Percentiles rank a stretch among this genome's conserved stretches.
Evolutionary conservation across 2,797 vertebrate species (phyloP).

Genomic region (Echiichthys vipera): DNA sequence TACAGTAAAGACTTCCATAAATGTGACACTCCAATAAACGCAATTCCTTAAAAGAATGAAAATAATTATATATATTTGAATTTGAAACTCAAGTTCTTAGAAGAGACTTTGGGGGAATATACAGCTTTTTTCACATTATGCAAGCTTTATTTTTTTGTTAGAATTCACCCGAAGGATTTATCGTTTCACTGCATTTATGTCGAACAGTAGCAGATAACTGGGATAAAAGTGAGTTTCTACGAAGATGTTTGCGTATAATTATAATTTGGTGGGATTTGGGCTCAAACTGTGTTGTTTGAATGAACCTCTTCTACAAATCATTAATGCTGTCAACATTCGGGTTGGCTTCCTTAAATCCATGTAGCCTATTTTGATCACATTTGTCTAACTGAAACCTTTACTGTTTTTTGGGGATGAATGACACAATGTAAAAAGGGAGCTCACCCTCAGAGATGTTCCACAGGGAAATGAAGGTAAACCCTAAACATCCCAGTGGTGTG

Average conservation of each 20-base stretch:
- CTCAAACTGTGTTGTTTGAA: neutral
- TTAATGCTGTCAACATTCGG: neutral
- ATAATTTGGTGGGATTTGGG: neutral
- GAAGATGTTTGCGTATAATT: neutral
- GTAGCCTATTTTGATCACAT: neutral
- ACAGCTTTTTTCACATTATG: too few species aligned
- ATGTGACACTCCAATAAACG: too few species aligned
- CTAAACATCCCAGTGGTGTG: too few species aligned
- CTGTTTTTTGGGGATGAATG: neutral
- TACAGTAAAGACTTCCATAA: too few species aligned
- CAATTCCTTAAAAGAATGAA: too few species aligned
- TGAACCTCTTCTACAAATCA: neutral
- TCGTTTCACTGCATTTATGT: neutral
- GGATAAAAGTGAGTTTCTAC: neutral
- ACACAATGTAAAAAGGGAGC: neutral
- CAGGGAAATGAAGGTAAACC: neutral
- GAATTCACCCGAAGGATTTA: conserved; percentile 5
- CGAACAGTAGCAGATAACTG: neutral
- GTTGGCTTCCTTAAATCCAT: neutral
- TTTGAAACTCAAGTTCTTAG: too few species aligned
- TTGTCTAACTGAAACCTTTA: neutral
- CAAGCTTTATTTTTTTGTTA: conserved; percentile 9
- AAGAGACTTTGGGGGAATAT: too few species aligned
- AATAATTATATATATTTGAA: too few species aligned
- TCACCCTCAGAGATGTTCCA: neutral